Base-by-base conservation (phyloP, 2,888 invertebrate species). In the Meiosimyza platycephala region DNA sequence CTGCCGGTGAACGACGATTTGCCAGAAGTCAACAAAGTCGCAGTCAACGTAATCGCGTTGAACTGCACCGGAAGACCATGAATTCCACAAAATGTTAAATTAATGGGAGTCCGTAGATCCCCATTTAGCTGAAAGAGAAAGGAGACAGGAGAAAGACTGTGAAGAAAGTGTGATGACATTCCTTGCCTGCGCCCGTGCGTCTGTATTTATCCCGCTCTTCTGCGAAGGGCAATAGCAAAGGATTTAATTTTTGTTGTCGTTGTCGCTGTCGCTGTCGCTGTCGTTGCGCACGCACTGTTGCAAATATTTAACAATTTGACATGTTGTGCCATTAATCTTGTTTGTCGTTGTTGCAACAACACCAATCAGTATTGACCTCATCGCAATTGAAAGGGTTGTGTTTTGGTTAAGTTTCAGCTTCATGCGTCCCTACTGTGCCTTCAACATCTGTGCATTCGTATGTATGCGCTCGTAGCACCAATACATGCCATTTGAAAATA, bases 1-100 rank as follows among this genome's bases (percentile, higher is more conserved):
- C 28, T 28, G 28, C 28, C 28, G 28, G 28, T 28, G 28, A 28
- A 28, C 28, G 28, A 28, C 28, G 28, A 28, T 28, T 28, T 52
- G 65, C 65, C 65, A 52, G 52, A 65, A 65, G 65, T 51, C 52
- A 52, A 50, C n/a, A 47, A 33, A 66, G 52, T 66, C 54, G 52
- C 52, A 40, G 40, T 40, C 40, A 40, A 28, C 16, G 68, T 28
- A 28, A 47, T 60, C 52, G 33, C 48, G 11, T 15, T 48, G 62
- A 63, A 62, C 69, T 52, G 67, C 72, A 77, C 78, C 79, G 79
- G 79, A 79, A 79, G 77, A 76, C 77, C 78, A 71, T 75, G 77
- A 78, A 79, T 79, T 79, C 79, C 78, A 76, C 76, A 76, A 75
- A 75, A 78, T 74, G 77, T 76, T 76, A 78, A 77, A 76, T 78